Evolutionary conservation across 2,113 vertebrate genomes (phyloP), one percentile per base, ranked within the genome.

Genomic region (Hirundichthys speculiger): DNA sequence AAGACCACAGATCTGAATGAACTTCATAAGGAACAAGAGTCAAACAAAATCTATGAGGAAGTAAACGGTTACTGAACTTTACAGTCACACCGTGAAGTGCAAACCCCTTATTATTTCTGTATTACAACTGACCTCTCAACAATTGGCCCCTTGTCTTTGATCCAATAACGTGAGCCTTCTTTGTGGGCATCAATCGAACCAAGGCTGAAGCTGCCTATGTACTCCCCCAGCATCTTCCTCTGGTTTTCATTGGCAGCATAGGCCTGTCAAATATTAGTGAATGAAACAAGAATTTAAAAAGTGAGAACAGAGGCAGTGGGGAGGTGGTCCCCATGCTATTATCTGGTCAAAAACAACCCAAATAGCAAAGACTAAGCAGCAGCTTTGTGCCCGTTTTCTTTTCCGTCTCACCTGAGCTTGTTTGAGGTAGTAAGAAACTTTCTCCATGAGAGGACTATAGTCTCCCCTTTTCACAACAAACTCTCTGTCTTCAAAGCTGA

Each of bases 71-170:
- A 21, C 18, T 30, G 4, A 50, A n/a, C n/a, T 30, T 30, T 20
- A 45, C 20, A 0, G 5, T 13, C 20, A 13, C 13, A 34, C n/a
- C 5, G 18, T 38, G 21, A 21, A 21, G 18, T 48, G 11, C 38
- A 41, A n/a, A 53, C n/a, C n/a, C n/a, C n/a, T n/a, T n/a, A n/a
- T n/a, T n/a, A 1, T 53, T 39, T 24, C 4, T 34, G 60, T 22
- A 6, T 11, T 21, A n/a, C 25, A 13, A 15, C 10, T 56, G 73
- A 96, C 96, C 96, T 96, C 89, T 97, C 96, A 30, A 97, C 95
- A 13, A 96, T 96, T 45, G 95, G 96, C 20, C 94, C 94, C 72
- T 95, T 96, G 88, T 97, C 96, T 76, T 94, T 95, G 58, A 97
- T 96, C 96, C 96, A 97, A 82, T 88, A 93, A 55, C 95, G 93